Conservation (phyloP, 2,888 invertebrate species). For the Lithodes maja region DNA sequence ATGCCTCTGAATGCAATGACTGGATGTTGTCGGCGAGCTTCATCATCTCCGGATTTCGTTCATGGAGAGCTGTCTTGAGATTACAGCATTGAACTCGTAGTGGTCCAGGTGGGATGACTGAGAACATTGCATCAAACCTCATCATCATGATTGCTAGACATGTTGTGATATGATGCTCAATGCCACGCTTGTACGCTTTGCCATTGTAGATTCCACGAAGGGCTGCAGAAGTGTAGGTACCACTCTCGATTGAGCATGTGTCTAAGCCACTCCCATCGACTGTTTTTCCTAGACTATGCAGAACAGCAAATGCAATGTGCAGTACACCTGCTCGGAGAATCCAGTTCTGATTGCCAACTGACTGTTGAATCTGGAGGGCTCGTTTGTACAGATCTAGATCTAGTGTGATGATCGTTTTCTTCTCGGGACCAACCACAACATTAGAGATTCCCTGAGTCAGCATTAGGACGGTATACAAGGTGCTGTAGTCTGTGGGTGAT, state of each 20-base stretch:
- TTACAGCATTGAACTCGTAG: background rate
- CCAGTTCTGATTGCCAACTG: conserved; percentile 6
- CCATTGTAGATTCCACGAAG: conserved; percentile 7
- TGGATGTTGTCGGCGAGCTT: background rate
- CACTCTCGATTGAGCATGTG: background rate
- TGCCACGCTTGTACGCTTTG: background rate
- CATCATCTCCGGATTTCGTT: background rate
- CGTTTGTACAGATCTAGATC: conserved; percentile 1
- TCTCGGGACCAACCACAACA: conserved; percentile 11
- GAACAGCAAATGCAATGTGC: conserved; percentile 11
- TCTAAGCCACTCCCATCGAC: conserved; percentile 12
- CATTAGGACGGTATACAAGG: conserved; percentile 13
- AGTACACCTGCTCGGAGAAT: conserved; percentile 17
- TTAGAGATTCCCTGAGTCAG: conserved; percentile 13
- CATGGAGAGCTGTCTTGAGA: conserved; percentile 1
- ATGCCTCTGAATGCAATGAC: background rate
- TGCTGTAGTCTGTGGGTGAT: background rate
- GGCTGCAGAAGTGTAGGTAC: conserved; percentile 12
- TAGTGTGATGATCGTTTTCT: background rate
- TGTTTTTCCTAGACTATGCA: conserved; percentile 9
- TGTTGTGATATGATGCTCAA: conserved; percentile 5
- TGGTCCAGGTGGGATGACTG: background rate
- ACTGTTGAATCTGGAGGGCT: conserved; percentile 12
- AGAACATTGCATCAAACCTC: background rate
- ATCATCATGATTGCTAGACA: conserved; percentile 21